phyloP scores from a whole-genome alignment of 2,888 invertebrate genomes.

The Melipona beecheii region DNA sequence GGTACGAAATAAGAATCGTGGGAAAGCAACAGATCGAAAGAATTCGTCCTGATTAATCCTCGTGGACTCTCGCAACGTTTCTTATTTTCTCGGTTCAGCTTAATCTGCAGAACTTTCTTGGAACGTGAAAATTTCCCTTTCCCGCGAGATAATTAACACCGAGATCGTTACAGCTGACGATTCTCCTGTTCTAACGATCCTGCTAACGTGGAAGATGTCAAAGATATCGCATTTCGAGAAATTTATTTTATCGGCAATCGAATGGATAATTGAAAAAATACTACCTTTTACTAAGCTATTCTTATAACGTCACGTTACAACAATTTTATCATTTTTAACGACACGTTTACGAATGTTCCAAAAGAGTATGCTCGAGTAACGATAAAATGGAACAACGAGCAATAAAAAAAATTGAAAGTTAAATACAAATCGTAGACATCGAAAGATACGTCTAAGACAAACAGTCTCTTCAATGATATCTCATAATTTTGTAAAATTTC shows the following conservation, averaged over 20 bases:
- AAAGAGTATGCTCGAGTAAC: not conserved
- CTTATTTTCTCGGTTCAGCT: not conserved
- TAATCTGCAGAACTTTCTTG: not conserved
- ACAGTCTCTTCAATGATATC: too few species aligned
- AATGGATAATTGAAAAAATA: too few species aligned
- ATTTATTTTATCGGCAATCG: slow-evolving; percentile 20
- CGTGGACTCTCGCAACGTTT: not conserved
- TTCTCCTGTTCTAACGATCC: not conserved
- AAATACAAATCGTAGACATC: too few species aligned
- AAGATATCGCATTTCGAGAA: not conserved
- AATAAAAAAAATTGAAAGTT: too few species aligned
- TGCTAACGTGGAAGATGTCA: not conserved
- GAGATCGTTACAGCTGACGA: not conserved
- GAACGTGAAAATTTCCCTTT: not conserved
- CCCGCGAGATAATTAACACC: not conserved
- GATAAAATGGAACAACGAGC: too few species aligned
- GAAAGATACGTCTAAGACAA: too few species aligned
- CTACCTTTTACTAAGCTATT: too few species aligned
- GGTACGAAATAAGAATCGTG: not conserved
- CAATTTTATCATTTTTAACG: not conserved
- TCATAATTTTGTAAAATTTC: not conserved
- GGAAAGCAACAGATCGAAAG: not conserved
- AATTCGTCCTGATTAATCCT: not conserved
- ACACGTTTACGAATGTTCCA: not conserved
- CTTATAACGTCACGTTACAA: not conserved